These are phyloP conservation scores for Goniozus legneri DNA, from an alignment of 1,140 invertebrate genomes.

Conservation along the genomic window DNA sequence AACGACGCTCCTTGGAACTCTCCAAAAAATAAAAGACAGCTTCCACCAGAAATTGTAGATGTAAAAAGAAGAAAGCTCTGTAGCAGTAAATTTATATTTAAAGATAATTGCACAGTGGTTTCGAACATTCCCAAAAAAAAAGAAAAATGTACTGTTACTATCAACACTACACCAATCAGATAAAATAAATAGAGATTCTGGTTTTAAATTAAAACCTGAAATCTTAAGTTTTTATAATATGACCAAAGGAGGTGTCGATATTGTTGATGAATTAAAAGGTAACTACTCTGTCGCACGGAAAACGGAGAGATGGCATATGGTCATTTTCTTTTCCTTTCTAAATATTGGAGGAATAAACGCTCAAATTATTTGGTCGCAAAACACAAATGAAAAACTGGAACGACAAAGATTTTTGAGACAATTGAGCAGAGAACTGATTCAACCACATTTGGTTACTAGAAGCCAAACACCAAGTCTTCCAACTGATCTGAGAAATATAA, in stretches of 20 bases:
- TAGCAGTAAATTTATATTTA: slow-evolving; percentile 30
- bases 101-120: slow-evolving; percentile 27
- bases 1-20: slow-evolving; percentile 37
- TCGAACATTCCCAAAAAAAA: slow-evolving; percentile 40
- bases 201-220: slow-evolving; percentile 29
- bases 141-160: slow-evolving; percentile 31
- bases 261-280: slow-evolving; percentile 29
- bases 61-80: slow-evolving; percentile 20
- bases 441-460: too few relatives aligned
- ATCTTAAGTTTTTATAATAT: slow-evolving; percentile 35
- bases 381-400: too few relatives aligned
- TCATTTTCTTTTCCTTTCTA: slow-evolving; percentile 25
- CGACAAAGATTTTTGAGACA: too few relatives aligned
- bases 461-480: too few relatives aligned
- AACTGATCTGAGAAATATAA: too few relatives aligned
- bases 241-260: slow-evolving; percentile 36
- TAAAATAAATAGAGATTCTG: slow-evolving; percentile 24
- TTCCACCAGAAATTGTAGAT: slow-evolving; percentile 41
- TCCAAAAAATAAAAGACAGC: slow-evolving; percentile 45
- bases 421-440: too few relatives aligned
- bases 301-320: slow-evolving; percentile 29
- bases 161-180: slow-evolving; percentile 35
- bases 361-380: too few relatives aligned
- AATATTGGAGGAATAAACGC: too few relatives aligned
- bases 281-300: slow-evolving; percentile 26